Evolutionary conservation across 37 sponge, comb jelly and placozoan genomes (phyloP), one percentile per base, ranked within the genome.

Genomic region (Beroe forskalii): DNA sequence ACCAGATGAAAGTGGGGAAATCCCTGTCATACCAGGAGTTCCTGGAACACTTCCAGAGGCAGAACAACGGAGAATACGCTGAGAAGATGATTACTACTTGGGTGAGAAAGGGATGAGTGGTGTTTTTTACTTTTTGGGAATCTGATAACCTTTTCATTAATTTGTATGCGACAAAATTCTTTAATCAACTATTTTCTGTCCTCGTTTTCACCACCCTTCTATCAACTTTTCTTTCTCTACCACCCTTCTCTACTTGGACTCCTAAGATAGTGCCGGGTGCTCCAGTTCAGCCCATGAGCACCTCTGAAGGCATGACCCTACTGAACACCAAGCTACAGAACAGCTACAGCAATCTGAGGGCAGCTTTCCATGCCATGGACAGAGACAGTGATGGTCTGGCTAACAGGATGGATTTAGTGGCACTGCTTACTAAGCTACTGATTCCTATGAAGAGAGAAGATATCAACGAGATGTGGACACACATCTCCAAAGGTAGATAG

Each of bases 351-450:
- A 80, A 41, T 48, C 40, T 80, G 28, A 12, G 86, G 3, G 86
- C 86, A 14, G 86, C 86, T 24, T 80, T 80, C 86, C 86, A 80
- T 48, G 86, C 86, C 27, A 80, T 80, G 55, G 86, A 80, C 55
- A 40, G 86, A 25, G 86, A 80, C 55, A 44, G 28, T 41, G 86
- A 80, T 25, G 86, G 86, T 3, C 55, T 80, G 86, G 55, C 35
- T 14, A 80, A 80, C 55, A 80, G 86, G 86, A 80, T 37, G 25
- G 86, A 80, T 25, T 43, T 80, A 12, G 86, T 80, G 9, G 43
- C 86, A 20, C 24, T 80, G 25, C 86, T 80, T 9, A 80, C 86
- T 9, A 80, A 80, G 44, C 86, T 80, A 28, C 86, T 80, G 27
- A 80, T 80, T 4, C 86, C 86, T 6, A 80, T 80, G 86, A 80